phyloP scores from a whole-genome alignment of 92 coral and sea anemone genomes.

The Epizoanthus scotinus region DNA sequence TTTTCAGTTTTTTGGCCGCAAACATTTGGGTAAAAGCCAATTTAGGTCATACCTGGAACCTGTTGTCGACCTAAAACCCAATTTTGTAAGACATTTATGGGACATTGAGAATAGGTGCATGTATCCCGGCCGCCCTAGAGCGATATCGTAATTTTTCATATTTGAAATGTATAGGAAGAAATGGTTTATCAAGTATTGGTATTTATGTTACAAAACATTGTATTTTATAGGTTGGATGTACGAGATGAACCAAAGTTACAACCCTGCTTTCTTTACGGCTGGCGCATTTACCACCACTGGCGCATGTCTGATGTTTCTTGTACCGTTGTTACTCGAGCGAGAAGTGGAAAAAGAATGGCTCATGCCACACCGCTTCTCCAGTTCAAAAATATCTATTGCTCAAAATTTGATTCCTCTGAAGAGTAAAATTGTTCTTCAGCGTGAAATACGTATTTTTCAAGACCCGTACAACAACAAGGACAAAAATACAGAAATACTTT shows the following conservation, averaged over 20 bases:
- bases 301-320: conserved; percentile 68
- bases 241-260: conserved; percentile 53
- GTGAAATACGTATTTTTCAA: not conserved
- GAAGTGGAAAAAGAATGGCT: conserved; percentile 62
- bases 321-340: conserved; percentile 70
- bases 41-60: no score
- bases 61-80: no score
- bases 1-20: no score
- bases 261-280: conserved; percentile 84
- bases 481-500: not conserved
- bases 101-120: no score
- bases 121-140: no score
- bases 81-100: no score
- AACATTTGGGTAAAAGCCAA: no score
- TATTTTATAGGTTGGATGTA: conserved; percentile 74
- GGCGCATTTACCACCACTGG: conserved; percentile 80
- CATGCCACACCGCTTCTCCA: conserved; percentile 39
- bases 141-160: no score
- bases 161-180: no score
- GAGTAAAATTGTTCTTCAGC: not conserved
- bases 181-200: no score
- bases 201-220: no score
- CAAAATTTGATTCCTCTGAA: not conserved
- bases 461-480: not conserved
- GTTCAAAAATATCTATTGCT: conserved; percentile 16